Evolutionary conservation across 2,797 vertebrate species (phyloP).

Genomic region (Antrozous pallidus): DNA sequence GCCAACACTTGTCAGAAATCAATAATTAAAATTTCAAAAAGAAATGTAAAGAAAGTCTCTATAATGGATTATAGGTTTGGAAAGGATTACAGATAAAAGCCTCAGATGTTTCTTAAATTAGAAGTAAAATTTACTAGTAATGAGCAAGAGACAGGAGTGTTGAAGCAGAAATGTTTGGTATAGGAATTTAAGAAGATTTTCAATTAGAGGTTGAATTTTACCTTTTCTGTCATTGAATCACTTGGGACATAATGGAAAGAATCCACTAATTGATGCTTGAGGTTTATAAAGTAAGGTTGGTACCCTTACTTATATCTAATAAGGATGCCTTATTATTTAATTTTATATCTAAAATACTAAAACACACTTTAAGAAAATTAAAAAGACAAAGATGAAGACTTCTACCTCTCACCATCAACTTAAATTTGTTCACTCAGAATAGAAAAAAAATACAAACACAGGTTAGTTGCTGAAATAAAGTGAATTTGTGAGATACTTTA

Average conservation of each 20-base stretch:
- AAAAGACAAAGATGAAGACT: neutral
- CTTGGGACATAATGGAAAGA: neutral
- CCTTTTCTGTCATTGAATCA: neutral
- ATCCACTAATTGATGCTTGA: neutral
- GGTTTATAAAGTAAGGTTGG: neutral
- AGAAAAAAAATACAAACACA: neutral
- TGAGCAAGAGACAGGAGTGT: neutral
- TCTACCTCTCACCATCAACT: neutral
- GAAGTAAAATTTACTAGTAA: neutral
- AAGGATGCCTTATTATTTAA: neutral
- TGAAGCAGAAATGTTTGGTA: neutral
- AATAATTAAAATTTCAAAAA: constrained; percentile 31
- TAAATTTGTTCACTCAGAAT: neutral
- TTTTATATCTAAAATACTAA: neutral
- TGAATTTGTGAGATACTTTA: neutral
- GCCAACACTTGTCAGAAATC: neutral
- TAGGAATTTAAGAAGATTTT: neutral
- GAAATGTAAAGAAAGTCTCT: neutral
- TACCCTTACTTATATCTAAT: neutral
- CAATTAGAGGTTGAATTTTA: neutral
- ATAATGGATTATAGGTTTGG: neutral
- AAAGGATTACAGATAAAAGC: neutral
- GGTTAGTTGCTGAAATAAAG: neutral
- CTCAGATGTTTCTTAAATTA: neutral
- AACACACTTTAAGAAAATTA: neutral